A percentile compares a stretch with the other conserved stretches of the same genome.
Evolutionary conservation across 2,797 vertebrate genomes (phyloP).

Genomic region (Menidia menidia): DNA sequence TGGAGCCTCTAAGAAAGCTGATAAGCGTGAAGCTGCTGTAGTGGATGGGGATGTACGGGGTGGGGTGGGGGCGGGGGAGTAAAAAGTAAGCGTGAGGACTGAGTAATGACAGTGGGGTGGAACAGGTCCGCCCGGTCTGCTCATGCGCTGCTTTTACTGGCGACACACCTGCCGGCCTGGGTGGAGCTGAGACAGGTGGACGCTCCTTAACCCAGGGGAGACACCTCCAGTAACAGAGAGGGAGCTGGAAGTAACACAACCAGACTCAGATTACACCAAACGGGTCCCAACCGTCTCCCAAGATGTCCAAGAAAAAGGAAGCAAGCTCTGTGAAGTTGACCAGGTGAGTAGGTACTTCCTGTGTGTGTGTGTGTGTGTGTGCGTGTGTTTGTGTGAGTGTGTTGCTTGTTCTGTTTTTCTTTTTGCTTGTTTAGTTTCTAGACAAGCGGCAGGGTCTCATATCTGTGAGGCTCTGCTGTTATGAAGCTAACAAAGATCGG

Average conservation of each 20-base stretch:
- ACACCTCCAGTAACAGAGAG: slow-evolving; percentile 4
- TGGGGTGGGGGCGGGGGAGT: too few species aligned
- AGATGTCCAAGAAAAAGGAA: slow-evolving; percentile 77
- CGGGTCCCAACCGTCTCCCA: slow-evolving; percentile 25
- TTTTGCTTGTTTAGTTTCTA: not conserved
- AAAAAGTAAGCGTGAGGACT: too few species aligned
- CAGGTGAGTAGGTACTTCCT: slow-evolving; percentile 70
- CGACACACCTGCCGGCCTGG: slow-evolving; percentile 74
- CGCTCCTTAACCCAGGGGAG: slow-evolving; percentile 59
- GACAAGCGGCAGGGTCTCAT: too few species aligned
- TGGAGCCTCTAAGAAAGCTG: too few species aligned
- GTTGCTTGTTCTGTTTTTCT: not conserved
- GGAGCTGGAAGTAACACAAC: slow-evolving; percentile 32
- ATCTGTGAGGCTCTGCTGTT: too few species aligned
- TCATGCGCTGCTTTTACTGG: slow-evolving; percentile 28
- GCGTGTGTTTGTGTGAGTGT: slow-evolving; percentile 3
- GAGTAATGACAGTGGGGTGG: slow-evolving; percentile 8
- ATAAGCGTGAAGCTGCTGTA: too few species aligned
- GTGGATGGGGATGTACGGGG: too few species aligned
- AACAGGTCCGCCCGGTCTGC: slow-evolving; percentile 82
- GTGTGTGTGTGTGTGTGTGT: slow-evolving; percentile 1
- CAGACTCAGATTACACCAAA: slow-evolving; percentile 35
- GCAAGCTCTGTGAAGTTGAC: slow-evolving; percentile 54
- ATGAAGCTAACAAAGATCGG: not conserved
- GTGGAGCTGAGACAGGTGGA: slow-evolving; percentile 75